Evolutionary conservation across 1,140 invertebrate genomes (phyloP), one percentile per base, ranked within the genome.

Genomic region (Babylonia areolata): DNA sequence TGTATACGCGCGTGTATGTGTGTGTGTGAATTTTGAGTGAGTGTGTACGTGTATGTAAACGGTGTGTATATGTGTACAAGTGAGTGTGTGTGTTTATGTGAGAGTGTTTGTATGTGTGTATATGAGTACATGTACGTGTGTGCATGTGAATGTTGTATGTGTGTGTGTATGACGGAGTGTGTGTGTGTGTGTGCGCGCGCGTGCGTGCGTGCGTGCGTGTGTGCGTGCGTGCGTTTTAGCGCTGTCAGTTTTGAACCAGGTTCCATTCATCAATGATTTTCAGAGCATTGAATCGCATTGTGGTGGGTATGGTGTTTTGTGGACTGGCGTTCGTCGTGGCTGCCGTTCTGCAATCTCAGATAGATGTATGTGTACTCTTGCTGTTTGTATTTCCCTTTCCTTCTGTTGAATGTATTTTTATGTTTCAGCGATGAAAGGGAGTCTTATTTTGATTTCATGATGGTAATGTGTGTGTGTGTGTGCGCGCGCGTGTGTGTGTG

Each of bases 321-420:
- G 96, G 96, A 11, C 46, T 96, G 6, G 96, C 98, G 0, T 99
- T 99, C 93, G 92, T 97, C n/a, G 95, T 98, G 54, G 98, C 98
- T 31, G 98, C 96, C 35, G 90, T 98, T 51, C 95, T 99, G 3
- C 97, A 99, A 95, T 89, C 97, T 1, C 93, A 96, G 90, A 94
- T 99, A 40, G 96, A 98, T 86, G 93, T 94, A 88, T 87, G 89
- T 86, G 75, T n/a, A 46, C 33, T 12, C 46, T 17, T 51, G 46
- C 17, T 51, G 46, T 51, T 51, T 3, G 46, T 51, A 0, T 9
- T 12, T 51, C 9, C 17, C 46, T 51, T 17, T 51, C 17, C 46
- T 51, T 51, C 1, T 51, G 46, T 51, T n/a, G n/a, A n/a, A n/a
- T n/a, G n/a, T n/a, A n/a, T n/a, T n/a, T n/a, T n/a, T n/a, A n/a